Evolutionary conservation across 1,140 invertebrate genomes (phyloP).

Genomic region (Cydia fagiglandana): DNA sequence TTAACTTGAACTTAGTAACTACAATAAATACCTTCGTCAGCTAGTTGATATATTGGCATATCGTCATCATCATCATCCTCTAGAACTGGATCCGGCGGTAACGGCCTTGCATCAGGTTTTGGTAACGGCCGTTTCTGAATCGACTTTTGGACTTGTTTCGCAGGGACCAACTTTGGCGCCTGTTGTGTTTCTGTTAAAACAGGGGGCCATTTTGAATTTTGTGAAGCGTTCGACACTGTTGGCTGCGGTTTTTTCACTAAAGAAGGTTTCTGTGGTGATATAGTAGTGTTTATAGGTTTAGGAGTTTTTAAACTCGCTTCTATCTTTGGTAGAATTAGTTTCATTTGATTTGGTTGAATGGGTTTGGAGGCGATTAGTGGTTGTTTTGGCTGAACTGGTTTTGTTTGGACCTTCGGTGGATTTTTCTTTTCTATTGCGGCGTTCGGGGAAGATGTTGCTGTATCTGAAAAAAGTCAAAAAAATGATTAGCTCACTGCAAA

Average conservation of each 20-base stretch:
- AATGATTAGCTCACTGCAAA: not conserved
- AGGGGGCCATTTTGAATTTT: too few species aligned
- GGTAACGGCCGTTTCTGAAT: not conserved
- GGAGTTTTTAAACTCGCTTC: not conserved
- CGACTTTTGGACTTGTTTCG: not conserved
- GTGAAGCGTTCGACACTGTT: not conserved
- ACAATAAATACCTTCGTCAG: constrained; percentile 8
- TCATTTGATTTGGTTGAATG: not conserved
- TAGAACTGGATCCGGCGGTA: not conserved
- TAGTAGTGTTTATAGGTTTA: not conserved
- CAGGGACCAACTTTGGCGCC: not conserved
- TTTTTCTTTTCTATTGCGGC: not conserved
- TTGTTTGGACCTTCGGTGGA: not conserved
- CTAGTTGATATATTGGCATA: not conserved
- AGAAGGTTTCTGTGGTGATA: not conserved
- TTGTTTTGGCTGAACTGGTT: not conserved
- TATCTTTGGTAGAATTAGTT: constrained; percentile 6
- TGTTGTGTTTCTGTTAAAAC: not conserved
- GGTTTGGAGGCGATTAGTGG: not conserved
- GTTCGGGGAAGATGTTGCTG: not conserved
- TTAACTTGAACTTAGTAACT: too few species aligned
- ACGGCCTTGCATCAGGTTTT: not conserved
- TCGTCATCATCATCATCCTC: not conserved
- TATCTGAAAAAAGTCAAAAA: not conserved
- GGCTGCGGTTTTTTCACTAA: not conserved